Percentiles rank a stretch among this genome's conserved stretches.
Evolutionary conservation across 2,888 invertebrate genomes (phyloP).

Genomic region (Drosophila demipolita): DNA sequence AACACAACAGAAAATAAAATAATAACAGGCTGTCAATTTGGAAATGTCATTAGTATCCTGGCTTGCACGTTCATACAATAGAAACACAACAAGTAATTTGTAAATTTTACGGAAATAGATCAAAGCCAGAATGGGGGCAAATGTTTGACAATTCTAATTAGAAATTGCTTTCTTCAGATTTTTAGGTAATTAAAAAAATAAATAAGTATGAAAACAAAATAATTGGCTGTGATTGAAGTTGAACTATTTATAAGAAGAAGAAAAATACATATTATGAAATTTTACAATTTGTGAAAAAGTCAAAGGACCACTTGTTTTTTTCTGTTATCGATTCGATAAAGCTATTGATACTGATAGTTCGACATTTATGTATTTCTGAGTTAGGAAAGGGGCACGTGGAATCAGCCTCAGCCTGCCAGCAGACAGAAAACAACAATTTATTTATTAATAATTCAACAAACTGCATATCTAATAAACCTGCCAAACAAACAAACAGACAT

Average conservation of each 20-base stretch:
- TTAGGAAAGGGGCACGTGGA: constrained; percentile 19
- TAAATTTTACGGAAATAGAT: constrained; percentile 32
- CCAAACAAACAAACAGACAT: constrained; percentile 44
- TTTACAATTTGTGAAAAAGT: background rate
- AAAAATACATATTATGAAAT: background rate
- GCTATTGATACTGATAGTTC: background rate
- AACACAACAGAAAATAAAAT: constrained; percentile 41
- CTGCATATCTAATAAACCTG: constrained; percentile 77
- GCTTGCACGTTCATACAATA: constrained; percentile 23
- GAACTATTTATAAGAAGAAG: background rate
- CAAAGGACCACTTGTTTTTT: background rate
- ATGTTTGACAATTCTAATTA: constrained; percentile 31
- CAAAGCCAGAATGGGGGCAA: constrained; percentile 33
- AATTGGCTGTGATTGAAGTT: background rate
- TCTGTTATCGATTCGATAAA: background rate
- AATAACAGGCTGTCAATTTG: constrained; percentile 25
- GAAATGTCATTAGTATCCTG: constrained; percentile 61
- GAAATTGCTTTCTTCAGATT: background rate
- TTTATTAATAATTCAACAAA: constrained; percentile 73
- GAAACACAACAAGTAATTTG: constrained; percentile 17
- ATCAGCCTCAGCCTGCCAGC: constrained; percentile 9
- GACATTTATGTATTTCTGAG: constrained; percentile 5
- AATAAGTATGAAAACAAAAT: background rate
- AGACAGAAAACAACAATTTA: constrained; percentile 44
- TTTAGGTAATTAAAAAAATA: constrained; percentile 7